Base-by-base conservation (phyloP, 2,888 invertebrate genomes). In the Dryococelus australis region DNA sequence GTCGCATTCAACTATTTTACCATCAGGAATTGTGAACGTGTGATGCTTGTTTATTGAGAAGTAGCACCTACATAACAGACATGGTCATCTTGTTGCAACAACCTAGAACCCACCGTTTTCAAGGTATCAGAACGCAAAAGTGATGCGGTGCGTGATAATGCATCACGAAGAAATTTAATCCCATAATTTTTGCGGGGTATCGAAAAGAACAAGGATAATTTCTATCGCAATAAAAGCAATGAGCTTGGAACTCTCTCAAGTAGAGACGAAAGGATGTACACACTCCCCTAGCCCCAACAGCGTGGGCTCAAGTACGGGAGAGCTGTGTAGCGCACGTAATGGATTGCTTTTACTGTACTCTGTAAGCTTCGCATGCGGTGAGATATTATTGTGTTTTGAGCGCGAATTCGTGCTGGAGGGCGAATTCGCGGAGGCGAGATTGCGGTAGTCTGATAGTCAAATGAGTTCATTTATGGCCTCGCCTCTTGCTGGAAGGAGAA, bases 391-490 rank as follows among this genome's bases (percentile, higher is more conserved):
- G 65, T n/a, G 20, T 10, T 35, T 8, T 24, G 16, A 16, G 65
- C n/a, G 65, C 2, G 65, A 65, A 10, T 65, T 10, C 20, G 65
- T 24, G 65, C 24, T 65, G 65, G n/a, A 65, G 65, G 65, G 65
- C 8, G n/a, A 65, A 65, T 65, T 65, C 65, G n/a, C 65, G 8
- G 65, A 65, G 65, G 24, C 65, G 65, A 65, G 65, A 65, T 65
- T 8, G 65, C 65, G 65, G n/a, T 24, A 24, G 65, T n/a, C 65
- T n/a, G 65, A 65, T 65, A 65, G 65, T 65, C 65, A 24, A 65
- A 65, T 65, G 65, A n/a, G 65, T 65, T 65, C 65, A 65, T 65
- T 65, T 65, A 65, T 65, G 16, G 65, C 65, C n/a, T 65, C 24
- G 65, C n/a, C 8, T 65, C 65, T 65, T 8, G 65, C 65, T 65